phyloP scores from a whole-genome alignment of 2,888 invertebrate species.

The Adelphocoris suturalis region DNA sequence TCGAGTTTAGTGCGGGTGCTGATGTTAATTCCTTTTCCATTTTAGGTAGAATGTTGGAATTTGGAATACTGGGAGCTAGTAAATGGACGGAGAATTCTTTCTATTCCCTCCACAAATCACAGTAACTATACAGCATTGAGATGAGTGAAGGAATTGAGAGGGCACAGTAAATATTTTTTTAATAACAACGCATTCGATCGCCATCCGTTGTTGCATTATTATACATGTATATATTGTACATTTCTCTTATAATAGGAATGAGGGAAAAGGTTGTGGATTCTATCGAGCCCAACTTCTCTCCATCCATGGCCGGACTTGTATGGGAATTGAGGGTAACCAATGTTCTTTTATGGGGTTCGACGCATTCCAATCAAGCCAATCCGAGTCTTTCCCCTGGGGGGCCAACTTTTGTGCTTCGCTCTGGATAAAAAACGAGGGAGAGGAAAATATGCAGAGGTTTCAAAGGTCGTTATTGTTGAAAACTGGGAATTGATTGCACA shows the following conservation, averaged over 20 bases:
- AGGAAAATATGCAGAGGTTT: neutral
- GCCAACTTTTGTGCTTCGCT: neutral
- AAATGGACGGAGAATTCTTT: no score
- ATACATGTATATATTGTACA: no score
- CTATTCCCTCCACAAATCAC: no score
- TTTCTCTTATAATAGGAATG: neutral
- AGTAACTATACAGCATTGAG: no score
- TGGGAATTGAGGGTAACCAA: neutral
- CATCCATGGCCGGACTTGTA: neutral
- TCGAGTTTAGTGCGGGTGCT: no score
- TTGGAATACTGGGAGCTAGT: no score
- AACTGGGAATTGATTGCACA: neutral
- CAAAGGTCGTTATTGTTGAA: neutral
- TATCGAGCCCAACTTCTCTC: neutral
- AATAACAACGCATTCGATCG: no score
- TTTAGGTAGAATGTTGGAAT: no score
- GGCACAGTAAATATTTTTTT: no score
- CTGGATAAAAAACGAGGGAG: neutral
- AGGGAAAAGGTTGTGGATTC: neutral
- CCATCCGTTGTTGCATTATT: no score
- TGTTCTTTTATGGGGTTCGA: neutral
- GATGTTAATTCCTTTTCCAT: no score
- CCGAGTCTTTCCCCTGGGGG: neutral
- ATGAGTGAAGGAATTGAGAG: no score
- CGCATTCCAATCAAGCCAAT: slow-evolving; percentile 10